Percentiles rank a stretch among this genome's conserved stretches.
Conservation (phyloP, 2,113 vertebrate genomes). For the Camelus bactrianus region DNA sequence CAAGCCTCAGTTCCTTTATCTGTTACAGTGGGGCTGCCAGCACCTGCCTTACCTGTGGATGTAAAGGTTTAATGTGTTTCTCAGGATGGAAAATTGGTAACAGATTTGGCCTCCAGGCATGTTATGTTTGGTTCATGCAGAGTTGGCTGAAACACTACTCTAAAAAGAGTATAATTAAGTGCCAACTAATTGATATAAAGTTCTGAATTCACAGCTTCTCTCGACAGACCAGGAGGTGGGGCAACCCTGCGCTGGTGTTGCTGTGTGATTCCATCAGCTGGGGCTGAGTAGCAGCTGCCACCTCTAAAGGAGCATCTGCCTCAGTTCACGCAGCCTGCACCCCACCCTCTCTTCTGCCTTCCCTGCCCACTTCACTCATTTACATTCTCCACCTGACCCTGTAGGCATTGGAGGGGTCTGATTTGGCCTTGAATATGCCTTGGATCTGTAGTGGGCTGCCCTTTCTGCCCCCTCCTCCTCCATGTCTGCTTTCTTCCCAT, state of each 20-base stretch:
- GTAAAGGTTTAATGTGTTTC: background rate
- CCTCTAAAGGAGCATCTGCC: background rate
- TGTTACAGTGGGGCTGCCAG: background rate
- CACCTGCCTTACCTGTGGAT: background rate
- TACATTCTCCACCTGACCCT: background rate
- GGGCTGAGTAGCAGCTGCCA: background rate
- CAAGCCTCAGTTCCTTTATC: background rate
- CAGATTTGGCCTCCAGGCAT: background rate
- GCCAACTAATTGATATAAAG: background rate
- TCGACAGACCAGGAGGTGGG: background rate
- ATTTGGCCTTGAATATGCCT: background rate
- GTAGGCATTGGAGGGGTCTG: background rate
- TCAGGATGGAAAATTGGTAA: background rate
- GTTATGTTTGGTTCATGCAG: background rate
- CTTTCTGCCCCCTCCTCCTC: background rate
- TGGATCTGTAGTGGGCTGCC: background rate
- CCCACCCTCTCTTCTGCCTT: background rate
- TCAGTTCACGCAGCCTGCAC: rapidly evolving
- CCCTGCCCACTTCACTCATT: background rate
- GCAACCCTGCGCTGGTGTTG: too few relatives aligned
- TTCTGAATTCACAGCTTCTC: background rate
- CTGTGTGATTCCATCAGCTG: background rate
- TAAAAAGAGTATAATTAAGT: background rate
- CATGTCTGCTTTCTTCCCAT: background rate
- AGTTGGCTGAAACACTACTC: background rate